Percentiles rank a stretch among this genome's conserved stretches.
Evolutionary conservation across 2,888 invertebrate species (phyloP).

Genomic region (Tiphia femorata): DNA sequence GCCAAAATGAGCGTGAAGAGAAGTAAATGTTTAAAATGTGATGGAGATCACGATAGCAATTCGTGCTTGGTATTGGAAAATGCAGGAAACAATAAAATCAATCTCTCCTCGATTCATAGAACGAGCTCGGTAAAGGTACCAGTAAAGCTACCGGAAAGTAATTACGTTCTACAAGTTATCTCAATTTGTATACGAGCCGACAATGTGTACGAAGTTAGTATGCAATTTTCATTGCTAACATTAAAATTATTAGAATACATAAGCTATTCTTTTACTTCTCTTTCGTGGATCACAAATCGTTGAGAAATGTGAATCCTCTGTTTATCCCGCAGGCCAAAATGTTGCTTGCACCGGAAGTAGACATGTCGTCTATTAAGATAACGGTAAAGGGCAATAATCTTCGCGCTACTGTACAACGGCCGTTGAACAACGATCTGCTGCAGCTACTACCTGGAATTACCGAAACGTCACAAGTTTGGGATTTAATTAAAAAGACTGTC

Average conservation of each 20-base stretch:
- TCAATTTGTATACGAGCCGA: slow-evolving; percentile 43
- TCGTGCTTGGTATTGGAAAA: slow-evolving; percentile 1
- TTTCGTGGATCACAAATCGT: no score
- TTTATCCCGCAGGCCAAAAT: slow-evolving; percentile 44
- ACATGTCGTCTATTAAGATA: slow-evolving; percentile 49
- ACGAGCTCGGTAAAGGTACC: slow-evolving; percentile 11
- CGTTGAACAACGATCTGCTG: slow-evolving; percentile 31
- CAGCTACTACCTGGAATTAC: slow-evolving; percentile 26
- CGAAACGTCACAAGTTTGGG: slow-evolving; percentile 31
- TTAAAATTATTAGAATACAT: no score
- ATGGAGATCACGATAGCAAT: slow-evolving; percentile 9
- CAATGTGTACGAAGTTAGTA: slow-evolving; percentile 45
- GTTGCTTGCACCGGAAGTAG: slow-evolving; percentile 45
- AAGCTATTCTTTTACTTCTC: no score
- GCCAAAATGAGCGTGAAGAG: neutral
- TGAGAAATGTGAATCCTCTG: neutral
- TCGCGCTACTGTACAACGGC: slow-evolving; percentile 39
- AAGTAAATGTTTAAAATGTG: slow-evolving; percentile 16
- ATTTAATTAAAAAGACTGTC: slow-evolving; percentile 29
- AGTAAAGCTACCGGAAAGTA: slow-evolving; percentile 20
- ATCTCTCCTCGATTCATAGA: slow-evolving; percentile 1
- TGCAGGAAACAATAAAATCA: neutral
- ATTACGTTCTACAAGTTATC: slow-evolving; percentile 44
- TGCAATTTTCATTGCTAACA: no score
- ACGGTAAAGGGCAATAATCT: slow-evolving; percentile 52